Base-by-base conservation (phyloP, 1,140 invertebrate genomes). In the Diorhabda elongata region DNA sequence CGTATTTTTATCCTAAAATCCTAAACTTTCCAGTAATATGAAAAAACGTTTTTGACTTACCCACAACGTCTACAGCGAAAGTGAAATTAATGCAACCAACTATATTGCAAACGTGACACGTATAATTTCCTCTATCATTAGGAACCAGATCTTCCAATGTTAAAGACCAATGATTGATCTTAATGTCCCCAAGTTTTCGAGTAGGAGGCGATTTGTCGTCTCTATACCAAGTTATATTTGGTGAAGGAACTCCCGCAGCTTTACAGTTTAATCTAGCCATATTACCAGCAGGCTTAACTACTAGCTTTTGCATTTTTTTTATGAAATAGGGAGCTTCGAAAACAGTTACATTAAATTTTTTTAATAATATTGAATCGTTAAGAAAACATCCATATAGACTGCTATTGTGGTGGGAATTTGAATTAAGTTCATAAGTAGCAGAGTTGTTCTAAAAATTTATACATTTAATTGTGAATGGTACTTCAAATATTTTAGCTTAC, bases 41-140 rank as follows among this genome's bases (percentile, higher is more conserved):
- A 68, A 6, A 64, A 44, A 26, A 26, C 26, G 26, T 26, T 26
- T 26, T 11, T 43, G 26, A 75, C 86, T 87, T 83, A 94, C 92
- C 91, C 71, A 90, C 84, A 62, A 95, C 86, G 67, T 90, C 86
- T 4, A 95, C 83, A 69, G 83, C 86, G 75, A 87, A 92, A 0
- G 89, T 91, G 76, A 90, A 89, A 56, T 90, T 86, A 62, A 95
- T 90, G 75, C 92, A 92, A 5, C 90, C 93, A 11, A 90, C 77
- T 5, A 82, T 76, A 78, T 97, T 97, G 82, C 90, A 92, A 4
- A 94, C 89, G 43, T 89, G 82, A 76, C 95, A 97, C 0, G 90
- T 95, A 78, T 97, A 97, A 74, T 92, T 91, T 41, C 92, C 94
- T 58, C 86, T 87, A 74, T 97, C 95, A 7, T 87, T 83, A 3